Evolutionary conservation across 2,888 invertebrate species (phyloP), one percentile per base, ranked within the genome.

Genomic region (Lasioglossum figueresi): DNA sequence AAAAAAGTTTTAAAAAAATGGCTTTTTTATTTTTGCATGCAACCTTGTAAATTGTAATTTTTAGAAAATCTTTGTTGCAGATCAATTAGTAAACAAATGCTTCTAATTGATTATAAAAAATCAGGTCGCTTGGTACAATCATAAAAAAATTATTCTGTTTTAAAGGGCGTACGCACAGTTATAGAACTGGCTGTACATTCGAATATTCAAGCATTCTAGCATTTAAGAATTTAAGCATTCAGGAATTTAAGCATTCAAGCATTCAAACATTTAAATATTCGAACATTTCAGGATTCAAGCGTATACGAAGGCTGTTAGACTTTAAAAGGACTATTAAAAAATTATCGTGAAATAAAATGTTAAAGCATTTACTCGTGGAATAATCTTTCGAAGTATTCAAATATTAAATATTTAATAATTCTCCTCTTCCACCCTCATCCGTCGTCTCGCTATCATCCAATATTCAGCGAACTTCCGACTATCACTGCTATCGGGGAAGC

Each of bases 391-490:
- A 10, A 37, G 23, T 16, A 19, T 68, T 68, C 37, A 68, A 68
- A 23, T 68, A 37, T 37, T 23, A 37, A 37, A 68, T 34, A 14
- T 37, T 37, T 19, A 66, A 66, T 37, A 14, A 37, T 68, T 37
- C 37, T 10, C 10, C 23, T 23, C 10, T 34, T 23, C 23, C 66
- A 10, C 10, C 23, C 4, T 37, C 66, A 6, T 1, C 10, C 10
- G 31, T 27, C 23, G 66, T 66, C 23, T 1, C 4, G 19, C 34
- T 34, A 68, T 68, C 66, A 34, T 68, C 66, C 37, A 68, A 68
- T 68, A 68, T 68, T 68, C 34, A 68, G 34, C 66, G 23, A 34
- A 68, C 23, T 68, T 34, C 66, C 66, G 66, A 34, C 66, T 68
- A 68, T 68, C 66, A 23, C 34, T 37, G 10, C 23, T 68, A 68